Evolutionary conservation across 1,140 invertebrate genomes (phyloP), one percentile per base, ranked within the genome.

Genomic region (Aphis craccivora): DNA sequence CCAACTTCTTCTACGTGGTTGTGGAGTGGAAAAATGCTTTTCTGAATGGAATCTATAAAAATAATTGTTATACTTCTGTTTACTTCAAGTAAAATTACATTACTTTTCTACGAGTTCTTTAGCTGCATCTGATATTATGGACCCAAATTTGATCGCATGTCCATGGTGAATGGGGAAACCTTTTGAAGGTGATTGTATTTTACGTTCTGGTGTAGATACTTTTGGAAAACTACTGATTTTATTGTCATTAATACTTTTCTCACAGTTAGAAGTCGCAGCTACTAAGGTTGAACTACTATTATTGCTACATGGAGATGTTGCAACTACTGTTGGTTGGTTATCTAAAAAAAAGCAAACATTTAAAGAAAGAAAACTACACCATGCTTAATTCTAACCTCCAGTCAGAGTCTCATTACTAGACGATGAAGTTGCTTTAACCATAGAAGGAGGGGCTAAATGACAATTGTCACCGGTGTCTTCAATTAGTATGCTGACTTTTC

Each of bases 391-490:
- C 95, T 96, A 97, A 76, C 93, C 89, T 93, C 97, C 97, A 95
- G 97, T 97, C 7, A 97, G 95, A 53, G 97, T 98, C 94, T 97
- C 97, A 88, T 97, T 96, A 95, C 97, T 97, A 0, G 97, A 97
- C 0, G 97, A 97, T 2, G 96, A 96, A 0, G 96, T 96, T 94
- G 97, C 97, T 83, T 96, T 96, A 94, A 90, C 97, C 94, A 97
- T 94, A 94, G 97, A 94, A 35, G 94, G 94, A 55, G 97, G 93
- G 90, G 96, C 96, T 81, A 97, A 95, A 95, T 96, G 96, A 93
- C 95, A 96, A 88, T 95, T 95, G 90, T 96, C 96, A 94, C 96
- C 95, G 90, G 96, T 96, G 30, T 95, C 94, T 93, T 95, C 95
- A 22, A 95, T 95, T 51, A 95, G 94, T 81, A 95, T 95, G 84